Evolutionary conservation across 2,797 vertebrate species (phyloP).

Genomic region (Hemitrygon akajei): DNA sequence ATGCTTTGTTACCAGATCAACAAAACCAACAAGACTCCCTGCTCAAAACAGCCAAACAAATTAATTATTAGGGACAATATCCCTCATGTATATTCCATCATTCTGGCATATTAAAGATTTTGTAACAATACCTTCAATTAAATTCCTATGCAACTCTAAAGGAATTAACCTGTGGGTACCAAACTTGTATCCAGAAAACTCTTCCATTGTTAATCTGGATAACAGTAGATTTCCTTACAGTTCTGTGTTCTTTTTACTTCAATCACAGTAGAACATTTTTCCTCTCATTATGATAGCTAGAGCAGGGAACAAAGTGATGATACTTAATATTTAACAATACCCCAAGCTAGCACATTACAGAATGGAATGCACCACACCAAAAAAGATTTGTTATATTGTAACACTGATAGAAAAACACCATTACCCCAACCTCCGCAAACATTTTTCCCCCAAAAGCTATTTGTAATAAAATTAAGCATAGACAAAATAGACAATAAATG

Average conservation of each 20-base stretch:
- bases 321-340: constrained; percentile 8
- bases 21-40: background rate
- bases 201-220: background rate
- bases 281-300: background rate
- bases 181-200: background rate
- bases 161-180: background rate
- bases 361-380: background rate
- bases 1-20: background rate
- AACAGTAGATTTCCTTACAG: background rate
- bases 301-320: background rate
- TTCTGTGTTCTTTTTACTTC: constrained; percentile 3
- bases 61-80: background rate
- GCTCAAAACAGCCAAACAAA: background rate
- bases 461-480: constrained; percentile 48
- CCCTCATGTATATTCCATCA: background rate
- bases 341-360: background rate
- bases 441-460: constrained; percentile 57
- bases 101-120: background rate
- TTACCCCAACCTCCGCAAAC: constrained; percentile 49
- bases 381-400: constrained; percentile 31
- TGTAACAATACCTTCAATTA: background rate
- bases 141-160: constrained; percentile 20
- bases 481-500: constrained; percentile 48
- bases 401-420: background rate
- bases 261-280: constrained; percentile 18